Conservation (phyloP, 2,797 vertebrate species). For the Galago senegalensis region DNA sequence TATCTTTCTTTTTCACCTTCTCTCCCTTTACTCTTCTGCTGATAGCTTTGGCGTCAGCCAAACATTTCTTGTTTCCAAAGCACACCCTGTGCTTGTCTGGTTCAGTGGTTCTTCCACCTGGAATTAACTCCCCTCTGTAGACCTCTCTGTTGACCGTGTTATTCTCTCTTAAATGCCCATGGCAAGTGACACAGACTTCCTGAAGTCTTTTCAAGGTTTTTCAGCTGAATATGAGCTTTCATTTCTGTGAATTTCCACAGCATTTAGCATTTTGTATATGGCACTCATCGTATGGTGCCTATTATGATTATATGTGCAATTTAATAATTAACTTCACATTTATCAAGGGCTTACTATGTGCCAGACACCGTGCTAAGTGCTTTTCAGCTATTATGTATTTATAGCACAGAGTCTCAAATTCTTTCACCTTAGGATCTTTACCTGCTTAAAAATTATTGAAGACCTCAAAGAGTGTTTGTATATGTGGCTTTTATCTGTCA, state of each 20-base stretch:
- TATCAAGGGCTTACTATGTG: background rate
- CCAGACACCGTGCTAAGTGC: background rate
- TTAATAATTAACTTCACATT: background rate
- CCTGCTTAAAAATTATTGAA: slow-evolving; percentile 41
- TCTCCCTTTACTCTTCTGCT: background rate
- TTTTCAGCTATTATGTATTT: slow-evolving; percentile 28
- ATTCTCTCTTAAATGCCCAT: slow-evolving; percentile 50
- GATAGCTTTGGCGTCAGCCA: slow-evolving; percentile 25
- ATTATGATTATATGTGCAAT: slow-evolving; percentile 32
- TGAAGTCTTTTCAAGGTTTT: background rate
- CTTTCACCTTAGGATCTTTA: slow-evolving; percentile 28
- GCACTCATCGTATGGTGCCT: background rate
- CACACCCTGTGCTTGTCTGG: background rate
- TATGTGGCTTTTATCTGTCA: background rate
- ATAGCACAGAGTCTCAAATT: background rate
- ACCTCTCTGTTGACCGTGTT: background rate
- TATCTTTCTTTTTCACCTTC: slow-evolving; percentile 9
- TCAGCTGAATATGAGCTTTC: slow-evolving; percentile 9
- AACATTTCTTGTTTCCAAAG: slow-evolving; percentile 45
- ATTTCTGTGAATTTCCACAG: slow-evolving; percentile 10
- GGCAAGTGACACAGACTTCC: background rate
- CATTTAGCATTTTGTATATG: slow-evolving; percentile 38
- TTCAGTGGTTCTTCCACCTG: slow-evolving; percentile 31
- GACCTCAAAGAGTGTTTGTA: background rate
- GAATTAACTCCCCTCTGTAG: background rate